Conservation (phyloP, 2,888 invertebrate genomes). For the Drosophila paracracens region DNA sequence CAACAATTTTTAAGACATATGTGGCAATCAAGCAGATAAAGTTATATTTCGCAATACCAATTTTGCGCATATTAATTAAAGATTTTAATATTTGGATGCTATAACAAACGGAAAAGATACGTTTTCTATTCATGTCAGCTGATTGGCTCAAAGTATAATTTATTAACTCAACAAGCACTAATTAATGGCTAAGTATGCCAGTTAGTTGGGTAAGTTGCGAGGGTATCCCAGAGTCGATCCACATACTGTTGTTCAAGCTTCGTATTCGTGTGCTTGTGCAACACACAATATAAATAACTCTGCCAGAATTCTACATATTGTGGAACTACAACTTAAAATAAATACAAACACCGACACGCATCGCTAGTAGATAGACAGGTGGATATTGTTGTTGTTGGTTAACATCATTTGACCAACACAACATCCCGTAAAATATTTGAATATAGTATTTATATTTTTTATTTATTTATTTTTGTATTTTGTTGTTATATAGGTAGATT, state of each 20-base stretch:
- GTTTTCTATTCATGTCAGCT: background rate
- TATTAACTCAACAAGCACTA: background rate
- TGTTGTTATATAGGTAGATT: conserved; percentile 32
- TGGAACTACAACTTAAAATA: conserved; percentile 58
- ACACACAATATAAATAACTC: conserved; percentile 75
- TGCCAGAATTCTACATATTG: conserved; percentile 72
- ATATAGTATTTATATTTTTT: conserved; percentile 22
- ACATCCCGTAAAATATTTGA: conserved; percentile 70
- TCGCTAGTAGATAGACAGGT: conserved; percentile 33
- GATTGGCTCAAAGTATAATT: background rate
- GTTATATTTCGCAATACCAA: background rate
- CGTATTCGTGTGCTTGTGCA: conserved; percentile 23
- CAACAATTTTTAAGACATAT: no score
- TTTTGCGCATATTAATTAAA: background rate
- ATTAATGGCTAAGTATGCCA: background rate
- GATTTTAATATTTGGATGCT: background rate
- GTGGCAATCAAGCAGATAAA: background rate
- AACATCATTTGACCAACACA: conserved; percentile 75
- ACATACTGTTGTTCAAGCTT: background rate
- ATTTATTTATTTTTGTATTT: conserved; percentile 8
- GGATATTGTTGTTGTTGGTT: conserved; percentile 41
- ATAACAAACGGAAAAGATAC: background rate
- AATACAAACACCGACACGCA: conserved; percentile 17
- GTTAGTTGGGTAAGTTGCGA: background rate
- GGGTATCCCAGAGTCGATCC: conserved; percentile 28